Percentiles rank a stretch among this genome's conserved stretches.
phyloP scores from a whole-genome alignment of 2,888 invertebrate species.

The Corbicula japonica region DNA sequence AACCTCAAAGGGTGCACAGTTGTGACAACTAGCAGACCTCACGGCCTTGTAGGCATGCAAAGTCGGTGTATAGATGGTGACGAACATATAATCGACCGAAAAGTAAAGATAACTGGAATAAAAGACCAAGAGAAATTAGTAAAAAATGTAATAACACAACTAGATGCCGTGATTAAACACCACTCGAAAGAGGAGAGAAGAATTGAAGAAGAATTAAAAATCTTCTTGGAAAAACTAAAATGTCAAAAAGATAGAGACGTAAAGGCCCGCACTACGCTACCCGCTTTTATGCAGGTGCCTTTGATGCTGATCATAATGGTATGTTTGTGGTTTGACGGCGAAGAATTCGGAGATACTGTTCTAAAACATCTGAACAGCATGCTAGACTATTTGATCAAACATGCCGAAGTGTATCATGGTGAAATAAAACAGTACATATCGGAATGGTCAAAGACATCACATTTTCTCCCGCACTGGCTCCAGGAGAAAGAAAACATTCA shows the following conservation, averaged over 20 bases:
- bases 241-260: neutral
- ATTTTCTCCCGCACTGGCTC: neutral
- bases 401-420: neutral
- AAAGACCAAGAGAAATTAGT: neutral
- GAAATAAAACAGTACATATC: too few relatives aligned
- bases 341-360: neutral
- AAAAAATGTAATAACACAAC: neutral
- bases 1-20: neutral
- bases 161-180: neutral
- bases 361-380: neutral
- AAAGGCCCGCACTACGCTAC: neutral
- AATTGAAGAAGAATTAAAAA: neutral
- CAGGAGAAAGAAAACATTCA: neutral
- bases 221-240: neutral
- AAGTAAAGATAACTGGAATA: neutral
- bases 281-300: neutral
- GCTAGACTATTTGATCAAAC: neutral
- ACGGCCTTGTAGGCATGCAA: neutral
- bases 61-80: neutral
- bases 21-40: neutral
- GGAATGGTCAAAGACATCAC: neutral
- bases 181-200: too few relatives aligned
- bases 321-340: constrained; percentile 3
- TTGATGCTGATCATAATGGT: neutral
- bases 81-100: neutral